These are phyloP conservation scores for Diorhabda sublineata DNA, from an alignment of 1,140 invertebrate genomes.

Conservation along the genomic window DNA sequence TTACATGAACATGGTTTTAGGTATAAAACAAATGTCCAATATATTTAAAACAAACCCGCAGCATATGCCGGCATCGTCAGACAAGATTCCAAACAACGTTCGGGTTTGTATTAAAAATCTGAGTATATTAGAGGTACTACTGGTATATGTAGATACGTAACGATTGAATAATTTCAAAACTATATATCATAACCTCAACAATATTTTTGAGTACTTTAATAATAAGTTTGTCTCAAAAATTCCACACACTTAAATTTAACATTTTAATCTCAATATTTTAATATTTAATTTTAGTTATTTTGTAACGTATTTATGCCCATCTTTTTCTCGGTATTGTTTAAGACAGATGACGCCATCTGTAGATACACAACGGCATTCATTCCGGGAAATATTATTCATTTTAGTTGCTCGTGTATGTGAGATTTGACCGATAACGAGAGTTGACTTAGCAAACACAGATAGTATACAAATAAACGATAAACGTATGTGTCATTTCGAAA, in stretches of 20 bases:
- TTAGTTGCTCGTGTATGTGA: neutral
- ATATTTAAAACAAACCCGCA: slow-evolving; percentile 9
- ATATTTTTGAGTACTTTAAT: no score
- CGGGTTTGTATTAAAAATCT: slow-evolving; percentile 9
- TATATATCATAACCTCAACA: no score
- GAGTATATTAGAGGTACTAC: neutral
- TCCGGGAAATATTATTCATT: slow-evolving; percentile 5
- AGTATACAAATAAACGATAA: neutral
- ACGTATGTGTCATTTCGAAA: neutral
- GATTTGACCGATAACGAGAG: slow-evolving; percentile 9
- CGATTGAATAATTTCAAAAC: no score
- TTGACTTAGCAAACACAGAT: slow-evolving; percentile 1
- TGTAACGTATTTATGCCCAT: no score
- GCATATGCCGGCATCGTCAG: neutral
- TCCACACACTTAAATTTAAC: no score
- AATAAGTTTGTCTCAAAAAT: no score
- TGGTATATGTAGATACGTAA: no score
- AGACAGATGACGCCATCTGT: slow-evolving; percentile 7
- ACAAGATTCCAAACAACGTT: slow-evolving; percentile 8
- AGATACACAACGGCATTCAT: neutral
- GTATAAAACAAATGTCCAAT: slow-evolving; percentile 13
- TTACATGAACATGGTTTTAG: neutral
- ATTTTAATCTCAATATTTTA: no score
- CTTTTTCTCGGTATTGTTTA: no score
- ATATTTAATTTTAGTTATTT: no score